Evolutionary conservation across 2,888 invertebrate species (phyloP), one percentile per base, ranked within the genome.

Genomic region (Rhamphomyia laevipes): DNA sequence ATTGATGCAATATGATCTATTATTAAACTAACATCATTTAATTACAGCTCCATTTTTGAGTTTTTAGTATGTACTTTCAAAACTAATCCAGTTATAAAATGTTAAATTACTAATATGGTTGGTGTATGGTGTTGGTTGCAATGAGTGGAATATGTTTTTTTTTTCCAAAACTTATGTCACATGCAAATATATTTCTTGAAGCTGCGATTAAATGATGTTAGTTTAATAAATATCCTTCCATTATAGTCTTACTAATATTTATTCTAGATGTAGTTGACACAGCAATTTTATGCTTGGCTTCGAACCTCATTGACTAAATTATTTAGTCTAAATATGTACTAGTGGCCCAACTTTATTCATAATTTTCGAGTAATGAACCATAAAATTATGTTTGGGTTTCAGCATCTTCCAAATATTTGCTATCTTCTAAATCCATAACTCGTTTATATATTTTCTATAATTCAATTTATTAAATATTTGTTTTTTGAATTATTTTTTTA

Each of bases 251-350:
- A n/a, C n/a, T 23, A 43, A 27, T 43, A 15, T 43, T 43, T 43
- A 23, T 30, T 27, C 43, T 15, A 3, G 27, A 15, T n/a, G n/a
- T 7, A 23, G 43, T 43, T 15, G 27, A 33, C 3, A 11, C 12
- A 33, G 33, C 33, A 33, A 33, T 33, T 13, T 43, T 27, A 43
- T 43, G 30, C 23, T 43, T 43, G 35, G 18, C 37, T 46, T 46
- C 46, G 15, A 30, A 47, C 7, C 43, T 30, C 47, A 43, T 47
- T 21, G 21, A 31, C n/a, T n/a, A n/a, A n/a, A n/a, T n/a, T n/a
- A n/a, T n/a, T n/a, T n/a, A n/a, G n/a, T n/a, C 41, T 30, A 46
- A n/a, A 43, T 15, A 2, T 46, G 30, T 3, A 27, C 18, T 5
- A 41, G 11, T 15, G 41, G 41, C 2, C 41, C 31, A 6, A 40